phyloP scores from a whole-genome alignment of 2,888 invertebrate genomes.

The Gisinianus flammeolus region DNA sequence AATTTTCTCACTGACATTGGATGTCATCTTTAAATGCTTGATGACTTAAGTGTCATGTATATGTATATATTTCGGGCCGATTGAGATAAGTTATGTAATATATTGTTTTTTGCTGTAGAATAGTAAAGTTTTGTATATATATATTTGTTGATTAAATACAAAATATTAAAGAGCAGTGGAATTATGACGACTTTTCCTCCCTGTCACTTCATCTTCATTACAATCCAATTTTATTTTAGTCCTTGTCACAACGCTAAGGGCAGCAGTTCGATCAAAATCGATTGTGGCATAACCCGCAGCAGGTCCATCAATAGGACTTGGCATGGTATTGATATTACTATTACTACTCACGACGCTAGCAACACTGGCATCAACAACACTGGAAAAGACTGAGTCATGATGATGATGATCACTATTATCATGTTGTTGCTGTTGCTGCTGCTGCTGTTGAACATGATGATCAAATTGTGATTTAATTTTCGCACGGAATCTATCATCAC shows the following conservation, averaged over 20 bases:
- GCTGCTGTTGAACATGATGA: too few species aligned
- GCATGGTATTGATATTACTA: neutral
- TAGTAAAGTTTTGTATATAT: too few species aligned
- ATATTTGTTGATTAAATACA: too few species aligned
- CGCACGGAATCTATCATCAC: constrained; percentile 34
- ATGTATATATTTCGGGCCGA: too few species aligned
- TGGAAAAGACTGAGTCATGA: constrained; percentile 29
- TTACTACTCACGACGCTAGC: constrained; percentile 8
- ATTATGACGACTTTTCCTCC: constrained; percentile 47
- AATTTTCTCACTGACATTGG: too few species aligned
- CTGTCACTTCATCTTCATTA: constrained; percentile 40
- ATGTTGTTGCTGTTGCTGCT: neutral
- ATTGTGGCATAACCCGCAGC: constrained; percentile 73
- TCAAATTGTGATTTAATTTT: constrained; percentile 18
- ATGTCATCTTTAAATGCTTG: too few species aligned
- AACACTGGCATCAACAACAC: neutral
- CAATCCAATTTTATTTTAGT: constrained; percentile 55
- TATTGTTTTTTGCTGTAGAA: too few species aligned
- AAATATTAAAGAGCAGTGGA: constrained; percentile 48
- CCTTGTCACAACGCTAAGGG: constrained; percentile 65
- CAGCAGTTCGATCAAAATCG: constrained; percentile 92
- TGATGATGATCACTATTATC: neutral
- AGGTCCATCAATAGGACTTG: constrained; percentile 3
- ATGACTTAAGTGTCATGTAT: too few species aligned
- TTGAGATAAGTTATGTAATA: too few species aligned